Percentiles rank a stretch among this genome's conserved stretches.
Conservation (phyloP, 2,113 vertebrate species). For the Trinectes maculatus region DNA sequence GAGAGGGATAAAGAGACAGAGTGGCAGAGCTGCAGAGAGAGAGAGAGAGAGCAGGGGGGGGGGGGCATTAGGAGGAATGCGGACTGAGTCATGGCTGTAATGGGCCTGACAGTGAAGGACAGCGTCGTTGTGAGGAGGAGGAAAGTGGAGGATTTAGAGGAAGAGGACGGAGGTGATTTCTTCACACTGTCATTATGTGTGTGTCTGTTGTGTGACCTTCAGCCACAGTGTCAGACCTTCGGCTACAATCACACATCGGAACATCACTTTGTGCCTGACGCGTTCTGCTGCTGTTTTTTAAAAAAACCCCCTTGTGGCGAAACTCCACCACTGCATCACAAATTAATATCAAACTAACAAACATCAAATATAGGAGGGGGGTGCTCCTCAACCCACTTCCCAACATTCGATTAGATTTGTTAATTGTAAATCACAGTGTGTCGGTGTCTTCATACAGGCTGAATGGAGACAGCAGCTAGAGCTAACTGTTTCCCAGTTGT, state of each 20-base stretch:
- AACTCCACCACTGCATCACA: too few species aligned
- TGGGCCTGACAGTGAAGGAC: conserved; percentile 14
- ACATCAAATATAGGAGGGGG: too few species aligned
- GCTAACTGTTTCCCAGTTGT: conserved; percentile 39
- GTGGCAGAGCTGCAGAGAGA: not conserved
- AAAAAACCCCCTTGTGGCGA: too few species aligned
- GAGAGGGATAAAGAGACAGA: too few species aligned
- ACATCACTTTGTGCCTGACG: too few species aligned
- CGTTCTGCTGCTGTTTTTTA: too few species aligned
- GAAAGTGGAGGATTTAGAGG: not conserved
- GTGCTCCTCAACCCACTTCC: too few species aligned
- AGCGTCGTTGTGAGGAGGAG: conserved; percentile 12
- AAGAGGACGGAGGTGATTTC: not conserved
- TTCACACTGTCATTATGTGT: not conserved
- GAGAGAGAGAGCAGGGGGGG: not conserved
- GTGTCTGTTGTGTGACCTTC: not conserved
- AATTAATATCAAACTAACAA: too few species aligned
- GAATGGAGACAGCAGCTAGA: too few species aligned
- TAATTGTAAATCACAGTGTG: not conserved
- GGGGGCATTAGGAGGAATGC: not conserved
- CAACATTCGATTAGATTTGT: too few species aligned
- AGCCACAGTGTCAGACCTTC: not conserved
- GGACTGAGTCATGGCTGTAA: conserved; percentile 29
- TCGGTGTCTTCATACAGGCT: not conserved
- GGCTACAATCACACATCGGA: too few species aligned